phyloP scores from a whole-genome alignment of 2,113 vertebrate genomes.

The Aptenodytes forsteri region DNA sequence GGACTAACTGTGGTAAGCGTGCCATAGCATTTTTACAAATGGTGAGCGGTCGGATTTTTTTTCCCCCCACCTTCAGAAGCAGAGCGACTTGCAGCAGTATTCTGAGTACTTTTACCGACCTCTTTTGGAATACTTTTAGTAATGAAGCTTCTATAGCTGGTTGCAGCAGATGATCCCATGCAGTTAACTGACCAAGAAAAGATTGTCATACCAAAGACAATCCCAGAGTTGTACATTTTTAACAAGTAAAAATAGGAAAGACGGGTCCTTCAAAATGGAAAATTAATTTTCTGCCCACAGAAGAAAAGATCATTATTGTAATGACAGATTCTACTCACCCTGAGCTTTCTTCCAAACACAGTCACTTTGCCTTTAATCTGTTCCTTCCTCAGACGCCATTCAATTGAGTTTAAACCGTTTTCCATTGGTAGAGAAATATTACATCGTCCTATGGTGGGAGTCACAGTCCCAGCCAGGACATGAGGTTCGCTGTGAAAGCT shows the following conservation, averaged over 20 bases:
- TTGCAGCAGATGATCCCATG: neutral
- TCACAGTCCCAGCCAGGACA: conserved; percentile 94
- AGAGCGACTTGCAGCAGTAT: neutral
- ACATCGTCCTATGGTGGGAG: conserved; percentile 94
- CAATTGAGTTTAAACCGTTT: conserved; percentile 97
- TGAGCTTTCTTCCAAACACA: conserved; percentile 96
- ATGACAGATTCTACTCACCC: conserved; percentile 79
- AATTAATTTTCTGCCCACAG: neutral
- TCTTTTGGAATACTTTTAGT: neutral
- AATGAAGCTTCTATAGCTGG: neutral
- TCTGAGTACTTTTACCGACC: neutral
- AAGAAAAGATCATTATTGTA: neutral
- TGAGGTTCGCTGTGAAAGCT: conserved; percentile 99
- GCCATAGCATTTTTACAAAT: neutral
- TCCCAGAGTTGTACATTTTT: neutral
- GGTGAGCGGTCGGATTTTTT: neutral
- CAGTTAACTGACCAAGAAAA: neutral
- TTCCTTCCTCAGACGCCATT: conserved; percentile 97
- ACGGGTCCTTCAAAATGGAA: neutral
- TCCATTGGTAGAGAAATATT: conserved; percentile 98
- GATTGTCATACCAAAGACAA: neutral
- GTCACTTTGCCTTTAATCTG: conserved; percentile 97
- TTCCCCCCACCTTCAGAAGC: neutral
- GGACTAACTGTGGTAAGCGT: neutral
- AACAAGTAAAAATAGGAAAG: neutral